Conservation (phyloP, 2,797 vertebrate genomes). For the Distichodus sexfasciatus region DNA sequence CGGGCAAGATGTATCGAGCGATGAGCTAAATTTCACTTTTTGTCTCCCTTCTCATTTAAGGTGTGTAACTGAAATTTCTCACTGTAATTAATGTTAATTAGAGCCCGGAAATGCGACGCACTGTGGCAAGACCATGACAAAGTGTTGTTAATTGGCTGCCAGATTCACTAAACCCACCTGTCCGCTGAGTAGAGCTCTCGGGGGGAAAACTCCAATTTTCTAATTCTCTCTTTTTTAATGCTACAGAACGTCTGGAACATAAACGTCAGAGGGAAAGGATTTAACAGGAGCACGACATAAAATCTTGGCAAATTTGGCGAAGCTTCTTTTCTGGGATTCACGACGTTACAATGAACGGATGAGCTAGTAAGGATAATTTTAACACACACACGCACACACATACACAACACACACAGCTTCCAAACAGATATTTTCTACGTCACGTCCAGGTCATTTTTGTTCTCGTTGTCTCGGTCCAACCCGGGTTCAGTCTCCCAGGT, state of each 20-base stretch:
- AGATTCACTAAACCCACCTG: conserved; percentile 80
- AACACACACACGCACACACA: conserved; percentile 19
- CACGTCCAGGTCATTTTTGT: background rate
- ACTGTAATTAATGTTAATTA: conserved; percentile 80
- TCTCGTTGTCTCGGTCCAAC: background rate
- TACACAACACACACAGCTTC: conserved; percentile 20
- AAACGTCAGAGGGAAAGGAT: conserved; percentile 8
- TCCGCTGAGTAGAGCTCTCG: conserved; percentile 56
- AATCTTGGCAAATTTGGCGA: background rate
- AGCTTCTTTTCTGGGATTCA: background rate
- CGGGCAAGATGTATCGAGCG: conserved; percentile 53
- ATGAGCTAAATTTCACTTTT: conserved; percentile 55
- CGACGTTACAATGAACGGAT: conserved; percentile 8
- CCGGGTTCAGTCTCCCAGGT: background rate
- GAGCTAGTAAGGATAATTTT: background rate
- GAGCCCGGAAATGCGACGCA: conserved; percentile 76
- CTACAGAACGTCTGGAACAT: conserved; percentile 21
- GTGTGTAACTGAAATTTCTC: conserved; percentile 72
- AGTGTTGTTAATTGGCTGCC: conserved; percentile 82
- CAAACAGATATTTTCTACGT: conserved; percentile 5
- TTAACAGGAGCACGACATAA: background rate
- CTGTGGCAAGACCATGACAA: conserved; percentile 76
- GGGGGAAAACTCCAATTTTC: conserved; percentile 45
- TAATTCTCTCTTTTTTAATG: conserved; percentile 14
- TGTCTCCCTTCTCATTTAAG: conserved; percentile 58